Evolutionary conservation across 2,888 invertebrate genomes (phyloP), one percentile per base, ranked within the genome.

Genomic region (Sinotaia quadrata): DNA sequence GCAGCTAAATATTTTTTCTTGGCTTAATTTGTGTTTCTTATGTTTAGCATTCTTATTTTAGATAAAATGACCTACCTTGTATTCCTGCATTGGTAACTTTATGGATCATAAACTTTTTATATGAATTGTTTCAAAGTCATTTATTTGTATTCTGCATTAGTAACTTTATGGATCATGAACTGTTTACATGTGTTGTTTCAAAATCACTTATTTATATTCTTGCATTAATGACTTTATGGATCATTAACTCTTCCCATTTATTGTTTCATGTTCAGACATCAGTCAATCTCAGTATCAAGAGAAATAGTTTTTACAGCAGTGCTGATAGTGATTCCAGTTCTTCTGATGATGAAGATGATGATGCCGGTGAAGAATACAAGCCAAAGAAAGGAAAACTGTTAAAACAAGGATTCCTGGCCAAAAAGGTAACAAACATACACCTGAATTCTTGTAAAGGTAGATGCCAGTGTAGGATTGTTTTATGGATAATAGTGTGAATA

Each of bases 261-360:
- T 58, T 67, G 54, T 31, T 18, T 41, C n/a, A 18, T 41, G 65
- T 75, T 7, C 75, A 84, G 84, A 81, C 83, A 8, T 83, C 84
- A 1, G 71, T 84, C 44, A 83, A 84, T 61, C 72, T 84, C 33
- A 82, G 83, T 18, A 76, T 75, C 18, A 81, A 81, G 58, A 74
- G 83, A 51, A 83, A 83, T 75, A 84, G 84, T 75, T 84, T 79
- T 57, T 83, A 81, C 71, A 83, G 83, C 72, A 83, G 82, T 62
- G 82, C 84, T 41, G 84, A 84, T 72, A 83, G 82, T 71, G 84
- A 83, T 57, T 82, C 82, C 24, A 83, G 82, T 71, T 79, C 82
- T 15, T 82, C 83, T 7, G 82, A 82, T 56, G 83, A 83, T 61
- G 84, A 83, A 21, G 84, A 84, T 44, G 78, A 75, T 51, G 75